Evolutionary conservation across 2,888 invertebrate species (phyloP), one percentile per base, ranked within the genome.

Genomic region (Alloscopus bannaensis): DNA sequence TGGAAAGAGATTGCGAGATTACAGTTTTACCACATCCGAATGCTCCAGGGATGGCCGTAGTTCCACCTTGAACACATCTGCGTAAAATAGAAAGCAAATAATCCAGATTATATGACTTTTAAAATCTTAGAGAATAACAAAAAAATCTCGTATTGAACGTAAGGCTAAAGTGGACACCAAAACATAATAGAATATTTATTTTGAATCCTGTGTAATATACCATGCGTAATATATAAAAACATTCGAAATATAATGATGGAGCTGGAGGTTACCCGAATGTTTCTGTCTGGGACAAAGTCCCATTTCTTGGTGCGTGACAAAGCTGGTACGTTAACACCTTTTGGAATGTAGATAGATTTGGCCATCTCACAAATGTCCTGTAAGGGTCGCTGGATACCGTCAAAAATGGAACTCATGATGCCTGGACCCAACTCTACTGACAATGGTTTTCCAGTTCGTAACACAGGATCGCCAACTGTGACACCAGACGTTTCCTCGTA

Each of bases 21-120:
- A 99, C 99, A 89, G 99, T 99, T 91, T 99, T 99, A 87, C 99
- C 99, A 90, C 99, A 99, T 89, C 99, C 99, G 91, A 99, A 99
- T 88, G 99, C 99, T 78, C 99, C 99, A 87, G 98, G 98, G 90
- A 99, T 98, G 87, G 98, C 98, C 1, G 99, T 99, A 50, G 99
- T 99, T 84, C 99, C 99, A 83, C 99, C 99, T 90, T 98, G 98
- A 24, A 99, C 98, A 88, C 97, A 98, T 3, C 95, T 95, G 89
- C 0, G 87, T 86, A 66, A 79, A 45, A 6, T 22, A 57, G n/a
- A n/a, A n/a, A n/a, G n/a, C n/a, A n/a, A n/a, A n/a, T n/a, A n/a
- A n/a, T n/a, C 18, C 6, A 40, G 1, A 47, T 2, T 60, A 36
- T 20, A 26, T 26, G 2, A 42, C n/a, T 42, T 64, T 64, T 22